A percentile compares a stretch with the other conserved stretches of the same genome.
These are phyloP conservation scores for Aplodontia rufa DNA, from an alignment of 2,113 vertebrate genomes.

Conservation along the genomic window DNA sequence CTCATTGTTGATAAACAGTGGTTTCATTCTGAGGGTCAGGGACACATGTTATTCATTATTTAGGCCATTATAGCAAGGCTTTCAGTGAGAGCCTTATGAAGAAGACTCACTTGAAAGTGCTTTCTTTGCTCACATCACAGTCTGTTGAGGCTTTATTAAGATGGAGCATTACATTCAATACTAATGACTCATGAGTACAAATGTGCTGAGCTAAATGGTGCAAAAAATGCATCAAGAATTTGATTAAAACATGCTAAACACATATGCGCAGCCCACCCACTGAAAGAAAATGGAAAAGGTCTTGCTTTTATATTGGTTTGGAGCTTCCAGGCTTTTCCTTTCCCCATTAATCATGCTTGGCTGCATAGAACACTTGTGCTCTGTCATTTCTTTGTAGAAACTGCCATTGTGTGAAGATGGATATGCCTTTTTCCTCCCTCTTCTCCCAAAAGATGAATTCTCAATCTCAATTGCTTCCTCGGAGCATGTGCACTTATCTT, in stretches of 20 bases:
- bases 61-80: not conserved
- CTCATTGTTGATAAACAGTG: conserved; percentile 71
- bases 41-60: conserved; percentile 17
- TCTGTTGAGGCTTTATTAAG: conserved; percentile 71
- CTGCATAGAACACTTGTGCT: conserved; percentile 49
- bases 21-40: conserved; percentile 40
- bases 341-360: conserved; percentile 64
- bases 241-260: conserved; percentile 63
- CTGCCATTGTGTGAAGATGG: conserved; percentile 72
- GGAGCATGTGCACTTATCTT: conserved; percentile 50
- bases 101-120: conserved; percentile 64
- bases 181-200: conserved; percentile 55
- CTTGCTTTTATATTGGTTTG: conserved; percentile 66
- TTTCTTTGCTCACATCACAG: conserved; percentile 52
- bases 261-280: conserved; percentile 50
- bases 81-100: conserved; percentile 52
- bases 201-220: conserved; percentile 51
- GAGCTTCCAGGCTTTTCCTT: conserved; percentile 22
- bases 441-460: conserved; percentile 68
- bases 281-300: conserved; percentile 61
- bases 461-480: conserved; percentile 63
- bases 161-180: conserved; percentile 39
- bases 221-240: conserved; percentile 64
- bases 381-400: conserved; percentile 51
- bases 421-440: conserved; percentile 58